Conservation (phyloP, 2,888 invertebrate genomes). For the Drosophila falleni region DNA sequence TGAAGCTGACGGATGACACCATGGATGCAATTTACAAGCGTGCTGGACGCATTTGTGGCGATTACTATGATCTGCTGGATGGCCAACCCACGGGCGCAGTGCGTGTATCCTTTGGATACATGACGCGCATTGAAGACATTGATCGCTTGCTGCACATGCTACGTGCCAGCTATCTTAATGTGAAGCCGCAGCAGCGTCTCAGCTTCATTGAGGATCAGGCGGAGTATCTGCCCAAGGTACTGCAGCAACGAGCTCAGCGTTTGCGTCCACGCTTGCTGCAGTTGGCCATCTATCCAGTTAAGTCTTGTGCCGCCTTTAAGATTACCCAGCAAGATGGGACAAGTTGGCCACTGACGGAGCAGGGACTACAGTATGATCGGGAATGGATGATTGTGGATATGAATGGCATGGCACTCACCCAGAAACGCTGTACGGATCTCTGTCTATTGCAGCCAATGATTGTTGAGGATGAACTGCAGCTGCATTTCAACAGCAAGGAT, state of each 20-base stretch:
- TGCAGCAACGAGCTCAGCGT: conserved; percentile 72
- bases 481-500: conserved; percentile 87
- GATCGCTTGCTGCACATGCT: conserved; percentile 91
- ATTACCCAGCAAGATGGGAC: conserved; percentile 85
- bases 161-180: conserved; percentile 89
- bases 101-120: conserved; percentile 96
- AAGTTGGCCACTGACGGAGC: conserved; percentile 91
- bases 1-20: conserved; percentile 89
- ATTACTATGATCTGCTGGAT: conserved; percentile 93
- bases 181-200: conserved; percentile 63
- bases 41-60: conserved; percentile 96
- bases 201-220: conserved; percentile 61
- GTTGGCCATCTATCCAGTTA: conserved; percentile 93
- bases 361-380: conserved; percentile 95
- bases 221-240: conserved; percentile 66
- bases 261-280: conserved; percentile 82
- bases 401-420: conserved; percentile 93
- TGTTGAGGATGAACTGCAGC: conserved; percentile 87
- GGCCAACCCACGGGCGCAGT: conserved; percentile 97
- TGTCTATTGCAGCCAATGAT: conserved; percentile 92
- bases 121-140: conserved; percentile 91
- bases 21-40: conserved; percentile 91
- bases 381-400: conserved; percentile 96
- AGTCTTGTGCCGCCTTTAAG: conserved; percentile 94
- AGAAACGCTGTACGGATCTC: conserved; percentile 92